Base-by-base conservation (phyloP, 2,888 invertebrate genomes). In the Cryptus viduatorius region DNA sequence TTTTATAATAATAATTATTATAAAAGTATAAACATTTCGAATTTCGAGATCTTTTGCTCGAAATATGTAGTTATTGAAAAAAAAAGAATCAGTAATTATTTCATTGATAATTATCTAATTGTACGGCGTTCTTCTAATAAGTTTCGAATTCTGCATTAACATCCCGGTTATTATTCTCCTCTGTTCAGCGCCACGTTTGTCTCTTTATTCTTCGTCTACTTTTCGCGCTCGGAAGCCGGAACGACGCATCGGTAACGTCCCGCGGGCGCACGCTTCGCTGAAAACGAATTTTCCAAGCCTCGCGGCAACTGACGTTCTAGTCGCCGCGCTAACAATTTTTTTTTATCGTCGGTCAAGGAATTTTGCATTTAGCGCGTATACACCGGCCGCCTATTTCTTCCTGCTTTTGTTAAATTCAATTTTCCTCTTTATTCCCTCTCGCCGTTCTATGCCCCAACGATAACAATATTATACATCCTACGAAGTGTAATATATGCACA, bases 221-320 rank as follows among this genome's bases (percentile, higher is more conserved):
- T 81, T 81, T 59, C 71, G 68, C 65, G 81, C 84, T 53, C 84
- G 84, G 79, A 83, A 79, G 81, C 84, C 81, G 84, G 78, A 81
- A 81, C 84, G 78, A 79, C 56, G 73, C 72, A 37, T 59, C 76
- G 48, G 19, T 10, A 69, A 67, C 53, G 37, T 53, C 68, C 64
- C 14, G 29, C 46, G 44, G 31, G 50, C 50, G 37, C 67, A 82
- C 84, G 82, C 81, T 78, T 79, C 84, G 84, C 69, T 84, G 79
- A 65, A 71, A 78, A 65, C 53, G 75, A 64, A 81, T 84, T 84
- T 81, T 78, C 81, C 69, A 78, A 78, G 80, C 68, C 14, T 79
- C 19, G 10, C 16, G 19, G 10, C 24, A 19, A 59, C 69, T 61
- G 68, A 64, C 73, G 4, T 29, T 75, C 37, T 64, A 69, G 71